phyloP scores from a whole-genome alignment of 1,140 invertebrate genomes.

The Drosophila sp. region DNA sequence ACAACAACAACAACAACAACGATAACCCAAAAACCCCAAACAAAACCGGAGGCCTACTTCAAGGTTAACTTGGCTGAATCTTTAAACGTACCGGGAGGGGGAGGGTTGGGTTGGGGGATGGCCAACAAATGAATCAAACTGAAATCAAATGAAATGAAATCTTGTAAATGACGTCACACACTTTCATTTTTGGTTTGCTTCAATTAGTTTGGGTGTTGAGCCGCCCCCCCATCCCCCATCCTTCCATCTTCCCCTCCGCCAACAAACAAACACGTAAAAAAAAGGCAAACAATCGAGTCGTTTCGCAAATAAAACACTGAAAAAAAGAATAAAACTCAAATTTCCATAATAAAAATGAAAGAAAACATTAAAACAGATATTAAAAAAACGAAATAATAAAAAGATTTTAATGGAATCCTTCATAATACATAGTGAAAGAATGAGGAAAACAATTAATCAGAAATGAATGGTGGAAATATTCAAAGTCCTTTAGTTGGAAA shows the following conservation, averaged over 20 bases:
- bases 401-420: no score
- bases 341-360: not conserved
- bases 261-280: not conserved
- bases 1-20: not conserved
- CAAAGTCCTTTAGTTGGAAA: no score
- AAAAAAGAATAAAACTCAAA: not conserved
- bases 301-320: conserved; percentile 1
- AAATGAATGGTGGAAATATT: no score
- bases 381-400: not conserved
- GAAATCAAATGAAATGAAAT: conserved; percentile 1
- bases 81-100: not conserved
- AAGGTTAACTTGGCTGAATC: not conserved
- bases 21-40: not conserved
- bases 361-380: not conserved
- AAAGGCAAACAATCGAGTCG: not conserved
- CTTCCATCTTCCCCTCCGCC: not conserved
- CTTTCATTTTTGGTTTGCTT: not conserved
- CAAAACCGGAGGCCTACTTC: not conserved
- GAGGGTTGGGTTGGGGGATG: not conserved
- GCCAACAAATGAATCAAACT: conserved; percentile 13
- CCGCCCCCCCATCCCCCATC: not conserved
- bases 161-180: conserved; percentile 5
- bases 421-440: no score
- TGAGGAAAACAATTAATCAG: no score
- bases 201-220: conserved; percentile 23